Evolutionary conservation across 2,113 vertebrate genomes (phyloP), one percentile per base, ranked within the genome.

Genomic region (Chunga burmeisteri): DNA sequence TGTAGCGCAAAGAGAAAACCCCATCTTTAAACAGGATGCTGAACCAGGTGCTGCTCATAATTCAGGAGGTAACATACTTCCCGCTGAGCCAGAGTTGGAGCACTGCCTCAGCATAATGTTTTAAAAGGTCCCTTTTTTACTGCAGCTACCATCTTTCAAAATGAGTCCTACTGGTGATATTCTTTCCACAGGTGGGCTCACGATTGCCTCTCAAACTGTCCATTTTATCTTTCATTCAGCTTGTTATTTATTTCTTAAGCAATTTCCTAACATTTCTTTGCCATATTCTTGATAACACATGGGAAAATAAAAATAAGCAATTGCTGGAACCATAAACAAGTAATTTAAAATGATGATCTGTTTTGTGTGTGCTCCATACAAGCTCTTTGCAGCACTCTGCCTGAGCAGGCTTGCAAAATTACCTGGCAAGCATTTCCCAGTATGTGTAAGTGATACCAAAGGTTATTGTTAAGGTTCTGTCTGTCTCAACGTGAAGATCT

Each of bases 301-400:
- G 40, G 32, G 36, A 96, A 96, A 94, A 86, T 65, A 68, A 86
- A 94, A 94, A 73, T 44, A 86, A 78, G 19, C 10, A 88, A 63
- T 56, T 88, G 7, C 42, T 74, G 50, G 71, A 90, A 65, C 40
- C 30, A 88, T 85, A 53, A 96, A 53, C 16, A 62, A 70, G 34
- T 34, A 55, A 86, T 91, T 93, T 82, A 38, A 84, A 86, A 86
- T 80, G 38, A 85, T 23, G 34, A 34, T 21, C 27, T 86, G 16
- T 78, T 83, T 65, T 77, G 21, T 46, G 25, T 49, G 9, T 34
- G 4, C 19, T 90, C 16, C 14, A 14, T 42, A 53, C 15, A 82
- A 70, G 26, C 3, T n/a, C 25, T 79, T 81, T 73, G 47, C 58
- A 88, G 32, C 67, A 61, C 18, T 79, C 52, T 88, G 25, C 26